A percentile compares a stretch with the other conserved stretches of the same genome.
These are phyloP conservation scores for Petrosia ficiformis DNA, from an alignment of 37 sponge, comb jelly and placozoan species.

Conservation along the genomic window DNA sequence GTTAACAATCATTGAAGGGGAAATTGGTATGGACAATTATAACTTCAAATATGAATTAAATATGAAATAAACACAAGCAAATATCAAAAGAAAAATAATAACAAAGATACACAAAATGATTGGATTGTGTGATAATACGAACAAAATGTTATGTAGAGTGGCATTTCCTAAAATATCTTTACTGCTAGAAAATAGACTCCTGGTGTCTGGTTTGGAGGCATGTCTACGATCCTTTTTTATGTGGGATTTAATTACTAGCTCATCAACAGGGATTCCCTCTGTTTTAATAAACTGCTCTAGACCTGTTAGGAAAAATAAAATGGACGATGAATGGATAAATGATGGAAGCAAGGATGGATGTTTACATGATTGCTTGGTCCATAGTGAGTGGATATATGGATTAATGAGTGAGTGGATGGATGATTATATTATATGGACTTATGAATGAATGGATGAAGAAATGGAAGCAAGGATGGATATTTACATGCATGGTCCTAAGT, in stretches of 20 bases:
- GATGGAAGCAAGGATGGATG: background rate
- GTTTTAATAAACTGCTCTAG: slow-evolving; percentile 36
- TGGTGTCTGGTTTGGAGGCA: slow-evolving; percentile 76
- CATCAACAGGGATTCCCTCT: slow-evolving; percentile 73
- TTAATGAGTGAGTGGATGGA: too few relatives aligned
- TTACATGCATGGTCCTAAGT: too few relatives aligned
- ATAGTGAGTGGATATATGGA: too few relatives aligned
- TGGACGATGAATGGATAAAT: background rate
- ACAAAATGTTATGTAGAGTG: background rate
- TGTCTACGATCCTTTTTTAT: slow-evolving; percentile 77
- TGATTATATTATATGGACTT: background rate
- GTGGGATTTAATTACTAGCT: slow-evolving; percentile 27
- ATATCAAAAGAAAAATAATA: background rate
- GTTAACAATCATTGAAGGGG: too few relatives aligned
- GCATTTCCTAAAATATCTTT: background rate
- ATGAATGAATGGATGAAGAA: background rate
- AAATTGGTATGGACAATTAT: too few relatives aligned
- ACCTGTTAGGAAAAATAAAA: slow-evolving; percentile 8
- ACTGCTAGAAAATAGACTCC: slow-evolving; percentile 36
- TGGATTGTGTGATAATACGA: background rate
- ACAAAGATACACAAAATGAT: background rate
- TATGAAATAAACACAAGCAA: background rate
- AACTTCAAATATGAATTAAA: too few relatives aligned
- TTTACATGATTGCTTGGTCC: background rate
- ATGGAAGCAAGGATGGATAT: too few relatives aligned